Base-by-base conservation (phyloP, 2,797 vertebrate genomes). In the Alectoris magna region DNA sequence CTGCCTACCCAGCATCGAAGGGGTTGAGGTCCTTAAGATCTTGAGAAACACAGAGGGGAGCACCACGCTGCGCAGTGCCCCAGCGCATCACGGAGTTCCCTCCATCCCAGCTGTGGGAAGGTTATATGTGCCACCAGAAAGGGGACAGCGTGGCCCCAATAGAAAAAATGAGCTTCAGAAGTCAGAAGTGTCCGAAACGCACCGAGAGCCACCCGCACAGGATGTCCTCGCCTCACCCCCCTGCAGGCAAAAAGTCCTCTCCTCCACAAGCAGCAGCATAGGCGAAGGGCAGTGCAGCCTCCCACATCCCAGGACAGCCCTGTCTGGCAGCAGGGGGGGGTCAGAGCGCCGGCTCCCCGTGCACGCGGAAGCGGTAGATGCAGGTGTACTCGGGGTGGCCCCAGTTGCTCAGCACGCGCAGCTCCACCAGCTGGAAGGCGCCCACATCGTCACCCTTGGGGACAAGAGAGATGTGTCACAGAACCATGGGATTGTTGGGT, bases 351-450 rank as follows among this genome's bases (percentile, higher is more conserved):
- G 71, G 95, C 71, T 97, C 97, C 69, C 99, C 99, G 0, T 99
- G 99, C 60, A 99, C 99, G 0, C 99, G 97, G 98, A 99, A 99
- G 76, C 99, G 98, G 95, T 99, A 99, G 91, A 99, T 97, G 90
- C 99, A 99, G 12, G 99, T 99, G 70, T 99, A 99, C 31, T 99
- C 98, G 0, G 98, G 97, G 67, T 99, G 98, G 70, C 99, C 99
- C 99, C 99, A 99, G 84, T 99, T 99, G 68, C 97, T 98, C 92
- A 99, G 97, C 78, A 99, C 97, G 14, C 98, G 97, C 31, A 99
- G 97, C 96, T 99, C 98, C 88, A 99, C 98, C n/a, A 98, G 92
- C 86, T 98, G 97, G 90, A 97, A 98, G 0, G 96, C 75, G 67
- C 72, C 94, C 24, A 96, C 64, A 1, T 93, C 94, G 8, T 97